Base-by-base conservation (phyloP, 1,140 invertebrate species). In the Drosophila funebris region DNA sequence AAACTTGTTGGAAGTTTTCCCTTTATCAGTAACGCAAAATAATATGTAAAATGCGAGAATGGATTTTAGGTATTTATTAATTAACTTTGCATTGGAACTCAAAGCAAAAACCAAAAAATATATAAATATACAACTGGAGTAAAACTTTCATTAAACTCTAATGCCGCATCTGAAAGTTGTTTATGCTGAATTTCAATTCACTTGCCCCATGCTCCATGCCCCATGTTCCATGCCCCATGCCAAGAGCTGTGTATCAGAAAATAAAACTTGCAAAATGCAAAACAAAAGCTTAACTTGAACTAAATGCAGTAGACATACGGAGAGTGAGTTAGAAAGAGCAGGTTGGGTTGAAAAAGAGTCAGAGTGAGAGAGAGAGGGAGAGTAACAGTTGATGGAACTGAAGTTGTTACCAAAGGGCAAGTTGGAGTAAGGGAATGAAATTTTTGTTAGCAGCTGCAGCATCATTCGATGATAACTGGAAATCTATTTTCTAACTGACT, bases 401-500 rank as follows among this genome's bases (percentile, higher is more conserved):
- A 53, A 44, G 36, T 27, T 62, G 48, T 24, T 11, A 9, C 8
- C 11, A 11, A 2, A 14, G 46, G 1, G 9, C 37, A 7, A 60
- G 44, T 20, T 3, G 29, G 7, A 9, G 14, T 16, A 14, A 7
- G 46, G 22, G 14, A 41, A 13, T 20, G 18, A 44, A 71, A 66
- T 52, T 66, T 71, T 41, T 43, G 61, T 54, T 56, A 52, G 61
- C 68, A 71, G 68, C 68, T 71, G 68, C 68, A 50, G 61, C 61
- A 48, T 24, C 33, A 48, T 50, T 48, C 68, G 29, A 57, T 74
- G 72, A 74, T 74, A 74, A 70, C 66, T 74, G 72, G 56, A 74
- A 74, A 74, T 74, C 67, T 74, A 74, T 74, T 74, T 74, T 74
- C 72, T 70, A 62, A 70, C 66, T 74, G 72, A 70, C 57, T 74